A percentile compares a stretch with the other conserved stretches of the same genome.
Evolutionary conservation across 92 coral and sea anemone species (phyloP).

Genomic region (Epizoanthus scotinus): DNA sequence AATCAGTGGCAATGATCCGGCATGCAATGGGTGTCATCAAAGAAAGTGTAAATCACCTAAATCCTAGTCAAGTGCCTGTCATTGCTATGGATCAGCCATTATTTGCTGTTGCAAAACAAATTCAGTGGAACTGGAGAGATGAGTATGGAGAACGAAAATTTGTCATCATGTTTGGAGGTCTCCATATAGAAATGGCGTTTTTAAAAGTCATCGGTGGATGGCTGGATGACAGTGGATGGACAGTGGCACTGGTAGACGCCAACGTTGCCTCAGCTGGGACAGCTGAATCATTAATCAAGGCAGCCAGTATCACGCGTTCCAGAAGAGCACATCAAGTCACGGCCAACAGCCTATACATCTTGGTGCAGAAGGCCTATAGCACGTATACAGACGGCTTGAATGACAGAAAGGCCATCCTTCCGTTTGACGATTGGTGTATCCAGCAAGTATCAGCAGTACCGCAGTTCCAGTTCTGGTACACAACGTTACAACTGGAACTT

Average conservation of each 20-base stretch:
- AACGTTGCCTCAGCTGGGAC: slow-evolving; percentile 59
- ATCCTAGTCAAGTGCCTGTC: slow-evolving; percentile 69
- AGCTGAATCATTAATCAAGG: slow-evolving; percentile 68
- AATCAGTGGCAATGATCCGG: too few species aligned
- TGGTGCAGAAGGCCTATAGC: slow-evolving; percentile 51
- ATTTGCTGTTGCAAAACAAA: slow-evolving; percentile 65
- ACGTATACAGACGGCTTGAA: slow-evolving; percentile 38
- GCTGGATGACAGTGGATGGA: slow-evolving; percentile 67
- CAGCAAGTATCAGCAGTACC: slow-evolving; percentile 37
- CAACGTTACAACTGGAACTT: slow-evolving; percentile 38
- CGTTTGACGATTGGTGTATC: slow-evolving; percentile 57
- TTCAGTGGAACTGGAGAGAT: slow-evolving; percentile 55
- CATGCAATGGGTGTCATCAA: too few species aligned
- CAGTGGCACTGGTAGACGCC: slow-evolving; percentile 48
- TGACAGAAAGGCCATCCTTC: slow-evolving; percentile 19
- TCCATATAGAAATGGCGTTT: slow-evolving; percentile 59
- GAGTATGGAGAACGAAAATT: slow-evolving; percentile 54
- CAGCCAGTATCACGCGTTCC: slow-evolving; percentile 46
- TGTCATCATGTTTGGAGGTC: slow-evolving; percentile 71
- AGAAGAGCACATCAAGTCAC: slow-evolving; percentile 70
- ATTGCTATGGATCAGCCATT: slow-evolving; percentile 70
- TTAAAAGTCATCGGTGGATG: slow-evolving; percentile 58
- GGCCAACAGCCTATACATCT: slow-evolving; percentile 50
- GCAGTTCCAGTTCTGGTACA: slow-evolving; percentile 71
- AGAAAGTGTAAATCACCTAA: slow-evolving; percentile 45